A percentile compares a stretch with the other conserved stretches of the same genome.
These are phyloP conservation scores for Drosophila infuscata DNA, from an alignment of 2,888 invertebrate genomes.

Conservation along the genomic window DNA sequence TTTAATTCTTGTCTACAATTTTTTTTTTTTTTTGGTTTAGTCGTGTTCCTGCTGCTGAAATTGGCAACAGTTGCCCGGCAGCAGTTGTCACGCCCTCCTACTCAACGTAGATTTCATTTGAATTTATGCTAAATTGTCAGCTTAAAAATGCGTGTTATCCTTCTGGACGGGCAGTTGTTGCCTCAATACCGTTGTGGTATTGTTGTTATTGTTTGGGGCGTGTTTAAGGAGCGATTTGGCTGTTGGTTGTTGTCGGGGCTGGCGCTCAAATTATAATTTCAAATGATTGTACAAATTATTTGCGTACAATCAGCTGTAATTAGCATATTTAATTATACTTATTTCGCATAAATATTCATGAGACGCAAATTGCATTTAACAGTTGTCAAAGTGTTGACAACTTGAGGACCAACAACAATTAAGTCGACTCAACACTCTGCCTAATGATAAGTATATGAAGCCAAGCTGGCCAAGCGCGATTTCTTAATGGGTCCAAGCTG, in stretches of 20 bases:
- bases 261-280: constrained; percentile 70
- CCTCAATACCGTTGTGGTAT: constrained; percentile 15
- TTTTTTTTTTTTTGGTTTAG: constrained; percentile 30
- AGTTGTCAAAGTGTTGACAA: constrained; percentile 63
- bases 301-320: constrained; percentile 77
- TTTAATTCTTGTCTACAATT: constrained; percentile 61
- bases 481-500: constrained; percentile 7
- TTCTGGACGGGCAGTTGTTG: constrained; percentile 51
- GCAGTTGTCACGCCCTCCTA: constrained; percentile 37
- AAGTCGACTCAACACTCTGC: constrained; percentile 25
- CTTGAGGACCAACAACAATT: constrained; percentile 53
- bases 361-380: constrained; percentile 68
- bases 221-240: constrained; percentile 39
- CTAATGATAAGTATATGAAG: constrained; percentile 48
- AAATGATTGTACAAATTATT: constrained; percentile 77
- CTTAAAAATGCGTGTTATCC: constrained; percentile 76
- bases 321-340: constrained; percentile 77
- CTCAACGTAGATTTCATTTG: constrained; percentile 61
- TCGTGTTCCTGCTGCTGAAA: constrained; percentile 36
- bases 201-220: constrained; percentile 17
- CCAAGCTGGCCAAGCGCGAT: constrained; percentile 7
- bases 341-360: constrained; percentile 75
- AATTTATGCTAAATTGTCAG: constrained; percentile 77
- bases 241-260: constrained; percentile 14
- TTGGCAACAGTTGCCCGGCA: constrained; percentile 67